Evolutionary conservation across 2,888 invertebrate species (phyloP).

Genomic region (Smittia sp.): DNA sequence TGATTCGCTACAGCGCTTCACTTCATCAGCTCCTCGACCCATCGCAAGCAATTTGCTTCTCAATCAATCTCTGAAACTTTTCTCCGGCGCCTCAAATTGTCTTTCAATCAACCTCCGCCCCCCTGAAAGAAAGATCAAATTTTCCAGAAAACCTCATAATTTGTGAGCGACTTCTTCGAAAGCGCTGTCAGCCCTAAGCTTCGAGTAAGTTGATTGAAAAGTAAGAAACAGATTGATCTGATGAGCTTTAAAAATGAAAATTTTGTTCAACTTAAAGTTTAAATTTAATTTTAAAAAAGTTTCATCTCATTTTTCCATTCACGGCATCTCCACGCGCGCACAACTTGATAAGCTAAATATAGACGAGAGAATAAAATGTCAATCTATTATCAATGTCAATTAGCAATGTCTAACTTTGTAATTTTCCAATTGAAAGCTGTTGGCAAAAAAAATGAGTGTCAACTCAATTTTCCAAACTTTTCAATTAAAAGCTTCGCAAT

Average conservation of each 20-base stretch:
- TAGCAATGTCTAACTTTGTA: background rate
- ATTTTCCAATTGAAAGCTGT: background rate
- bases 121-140: background rate
- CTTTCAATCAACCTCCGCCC: background rate
- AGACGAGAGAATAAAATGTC: background rate
- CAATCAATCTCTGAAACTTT: background rate
- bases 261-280: no score
- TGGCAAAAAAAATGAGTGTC: background rate
- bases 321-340: no score
- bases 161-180: background rate
- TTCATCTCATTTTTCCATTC: no score
- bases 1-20: background rate
- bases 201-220: no score
- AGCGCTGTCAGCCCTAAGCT: background rate
- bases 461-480: background rate
- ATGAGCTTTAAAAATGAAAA: no score
- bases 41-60: background rate
- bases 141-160: background rate
- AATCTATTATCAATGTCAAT: background rate
- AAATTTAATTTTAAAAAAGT: no score
- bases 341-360: background rate
- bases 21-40: background rate
- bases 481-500: background rate
- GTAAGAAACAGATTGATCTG: no score
- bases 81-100: background rate